phyloP scores from a whole-genome alignment of 2,113 vertebrate genomes.

The Ramphastos sulfuratus region DNA sequence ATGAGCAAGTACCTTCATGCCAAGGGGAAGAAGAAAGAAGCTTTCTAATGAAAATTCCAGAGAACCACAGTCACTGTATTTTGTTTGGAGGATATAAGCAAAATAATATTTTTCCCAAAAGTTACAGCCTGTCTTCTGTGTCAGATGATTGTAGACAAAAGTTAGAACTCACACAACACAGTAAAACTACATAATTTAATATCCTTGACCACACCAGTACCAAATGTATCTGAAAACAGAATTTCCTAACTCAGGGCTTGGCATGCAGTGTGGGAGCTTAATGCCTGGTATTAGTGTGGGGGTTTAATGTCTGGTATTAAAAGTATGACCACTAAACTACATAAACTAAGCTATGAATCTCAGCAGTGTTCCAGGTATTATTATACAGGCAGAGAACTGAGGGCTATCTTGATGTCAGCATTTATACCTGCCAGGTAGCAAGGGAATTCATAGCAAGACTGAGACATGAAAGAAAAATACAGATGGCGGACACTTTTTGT shows the following conservation, averaged over 20 bases:
- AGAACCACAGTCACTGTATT: background rate
- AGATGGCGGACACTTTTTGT: background rate
- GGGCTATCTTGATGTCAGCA: background rate
- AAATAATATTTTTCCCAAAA: background rate
- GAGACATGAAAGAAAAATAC: background rate
- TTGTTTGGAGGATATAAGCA: background rate
- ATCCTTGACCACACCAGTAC: background rate
- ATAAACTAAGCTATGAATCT: background rate
- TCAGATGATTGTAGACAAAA: background rate
- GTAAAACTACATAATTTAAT: background rate
- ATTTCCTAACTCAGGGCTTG: background rate
- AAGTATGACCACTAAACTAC: background rate
- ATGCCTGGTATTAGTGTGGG: background rate
- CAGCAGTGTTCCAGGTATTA: background rate
- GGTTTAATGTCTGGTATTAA: background rate
- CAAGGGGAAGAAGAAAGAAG: background rate
- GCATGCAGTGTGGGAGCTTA: background rate
- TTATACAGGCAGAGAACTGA: background rate
- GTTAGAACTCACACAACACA: background rate
- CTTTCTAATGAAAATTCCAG: background rate
- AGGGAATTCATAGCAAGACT: background rate
- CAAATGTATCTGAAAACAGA: slow-evolving; percentile 14
- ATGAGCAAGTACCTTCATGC: background rate
- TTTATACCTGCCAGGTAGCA: background rate
- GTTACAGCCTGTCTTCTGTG: background rate